These are phyloP conservation scores for Drosophila kohkoa DNA, from an alignment of 1,140 invertebrate species.

Conservation along the genomic window DNA sequence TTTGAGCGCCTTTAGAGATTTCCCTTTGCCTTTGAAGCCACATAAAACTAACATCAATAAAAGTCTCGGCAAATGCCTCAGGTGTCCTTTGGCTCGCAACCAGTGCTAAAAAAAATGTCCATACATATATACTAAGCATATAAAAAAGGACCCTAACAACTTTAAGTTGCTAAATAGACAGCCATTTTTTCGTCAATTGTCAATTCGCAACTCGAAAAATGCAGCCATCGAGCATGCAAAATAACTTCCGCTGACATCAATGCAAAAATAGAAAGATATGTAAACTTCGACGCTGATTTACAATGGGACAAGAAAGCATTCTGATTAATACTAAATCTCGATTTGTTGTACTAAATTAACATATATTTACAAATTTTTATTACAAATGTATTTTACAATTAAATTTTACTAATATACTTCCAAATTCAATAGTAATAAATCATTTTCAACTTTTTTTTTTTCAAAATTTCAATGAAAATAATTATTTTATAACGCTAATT, in stretches of 20 bases:
- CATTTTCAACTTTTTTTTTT: too few species aligned
- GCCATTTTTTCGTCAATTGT: conserved; percentile 7
- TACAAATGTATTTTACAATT: too few species aligned
- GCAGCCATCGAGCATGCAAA: conserved; percentile 32
- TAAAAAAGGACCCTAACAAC: background rate
- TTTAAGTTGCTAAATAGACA: conserved; percentile 28
- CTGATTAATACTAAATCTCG: too few species aligned
- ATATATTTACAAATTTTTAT: too few species aligned
- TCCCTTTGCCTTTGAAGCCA: conserved; percentile 44
- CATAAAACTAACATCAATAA: conserved; percentile 51
- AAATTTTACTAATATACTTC: too few species aligned
- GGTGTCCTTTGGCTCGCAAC: conserved; percentile 27
- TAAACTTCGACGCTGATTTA: background rate
- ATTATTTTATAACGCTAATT: too few species aligned
- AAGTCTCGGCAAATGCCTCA: conserved; percentile 29
- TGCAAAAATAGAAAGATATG: background rate
- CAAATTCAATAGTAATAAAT: too few species aligned
- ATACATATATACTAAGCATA: background rate
- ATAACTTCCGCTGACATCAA: conserved; percentile 32
- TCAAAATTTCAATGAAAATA: too few species aligned
- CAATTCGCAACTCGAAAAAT: conserved; percentile 15
- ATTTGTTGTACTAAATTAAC: too few species aligned
- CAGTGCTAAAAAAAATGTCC: background rate
- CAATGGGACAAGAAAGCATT: too few species aligned
- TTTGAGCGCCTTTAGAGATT: conserved; percentile 49